Conservation (phyloP, 2,113 vertebrate species). For the Gymnobelideus leadbeateri region DNA sequence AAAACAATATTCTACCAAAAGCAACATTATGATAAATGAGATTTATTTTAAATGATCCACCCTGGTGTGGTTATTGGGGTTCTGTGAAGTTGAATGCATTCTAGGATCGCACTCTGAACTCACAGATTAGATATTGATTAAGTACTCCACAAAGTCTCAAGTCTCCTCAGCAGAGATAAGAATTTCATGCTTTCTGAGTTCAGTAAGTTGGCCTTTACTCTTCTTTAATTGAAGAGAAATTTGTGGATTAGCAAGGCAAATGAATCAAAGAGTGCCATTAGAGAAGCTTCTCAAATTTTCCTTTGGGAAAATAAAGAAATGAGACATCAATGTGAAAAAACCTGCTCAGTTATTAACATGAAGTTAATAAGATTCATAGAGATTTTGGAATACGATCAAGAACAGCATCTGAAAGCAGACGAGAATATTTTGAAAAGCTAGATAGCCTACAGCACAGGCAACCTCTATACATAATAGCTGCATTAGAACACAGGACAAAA, state of each 20-base stretch:
- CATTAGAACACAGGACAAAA: neutral
- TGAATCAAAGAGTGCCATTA: constrained; percentile 11
- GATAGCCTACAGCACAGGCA: constrained; percentile 57
- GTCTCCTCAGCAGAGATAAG: constrained; percentile 31
- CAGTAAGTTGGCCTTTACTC: constrained; percentile 19
- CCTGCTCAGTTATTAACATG: constrained; percentile 60
- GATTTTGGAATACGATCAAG: constrained; percentile 54
- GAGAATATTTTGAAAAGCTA: constrained; percentile 57
- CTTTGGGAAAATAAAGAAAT: constrained; percentile 34
- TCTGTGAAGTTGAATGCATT: constrained; percentile 18
- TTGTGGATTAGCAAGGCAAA: constrained; percentile 31
- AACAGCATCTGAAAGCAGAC: constrained; percentile 56
- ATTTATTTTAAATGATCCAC: neutral
- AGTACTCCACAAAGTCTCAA: neutral
- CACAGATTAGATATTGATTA: neutral
- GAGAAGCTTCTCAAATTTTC: constrained; percentile 45
- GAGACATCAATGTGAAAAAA: constrained; percentile 42
- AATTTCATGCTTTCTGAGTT: constrained; percentile 20
- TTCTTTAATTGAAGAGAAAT: neutral
- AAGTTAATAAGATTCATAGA: constrained; percentile 36
- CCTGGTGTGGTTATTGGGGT: neutral
- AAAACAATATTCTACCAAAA: neutral
- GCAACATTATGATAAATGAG: neutral
- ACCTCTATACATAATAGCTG: constrained; percentile 68
- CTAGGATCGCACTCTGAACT: constrained; percentile 28